A percentile compares a stretch with the other conserved stretches of the same genome.
Conservation (phyloP, 1,140 invertebrate genomes). For the Caenorhabditis inopinata region DNA sequence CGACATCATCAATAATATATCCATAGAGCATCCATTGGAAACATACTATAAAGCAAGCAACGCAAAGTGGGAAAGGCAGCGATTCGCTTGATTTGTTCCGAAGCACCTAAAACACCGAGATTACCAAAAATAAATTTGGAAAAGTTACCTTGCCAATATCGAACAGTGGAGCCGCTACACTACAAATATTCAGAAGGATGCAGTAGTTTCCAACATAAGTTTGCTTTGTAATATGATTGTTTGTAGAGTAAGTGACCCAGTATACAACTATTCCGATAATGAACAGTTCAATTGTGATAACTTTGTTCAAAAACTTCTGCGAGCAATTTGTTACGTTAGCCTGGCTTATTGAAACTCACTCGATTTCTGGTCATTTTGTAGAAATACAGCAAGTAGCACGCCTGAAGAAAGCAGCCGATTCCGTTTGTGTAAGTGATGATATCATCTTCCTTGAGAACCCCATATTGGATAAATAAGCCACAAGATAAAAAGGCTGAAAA, state of each 20-base stretch:
- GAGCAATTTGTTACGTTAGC: too few relatives aligned
- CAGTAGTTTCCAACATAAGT: slow-evolving; percentile 48
- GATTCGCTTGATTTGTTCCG: slow-evolving; percentile 57
- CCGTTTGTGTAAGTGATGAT: slow-evolving; percentile 43
- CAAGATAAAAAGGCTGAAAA: neutral
- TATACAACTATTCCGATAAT: slow-evolving; percentile 47
- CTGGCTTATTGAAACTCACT: slow-evolving; percentile 50
- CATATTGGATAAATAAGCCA: slow-evolving; percentile 13
- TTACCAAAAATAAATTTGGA: neutral
- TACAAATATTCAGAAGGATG: slow-evolving; percentile 62
- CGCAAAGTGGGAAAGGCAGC: slow-evolving; percentile 62
- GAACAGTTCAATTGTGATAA: slow-evolving; percentile 41
- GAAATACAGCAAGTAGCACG: slow-evolving; percentile 60
- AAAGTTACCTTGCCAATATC: slow-evolving; percentile 52
- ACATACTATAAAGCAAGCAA: slow-evolving; percentile 58
- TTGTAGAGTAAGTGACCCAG: slow-evolving; percentile 38
- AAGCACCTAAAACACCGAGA: slow-evolving; percentile 38
- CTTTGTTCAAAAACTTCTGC: slow-evolving; percentile 53
- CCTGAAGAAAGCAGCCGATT: slow-evolving; percentile 57
- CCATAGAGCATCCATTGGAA: slow-evolving; percentile 64
- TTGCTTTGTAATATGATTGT: neutral
- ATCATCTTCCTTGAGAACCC: neutral
- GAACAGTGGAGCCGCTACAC: slow-evolving; percentile 53
- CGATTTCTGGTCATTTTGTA: slow-evolving; percentile 58
- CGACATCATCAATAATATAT: slow-evolving; percentile 63